Percentiles rank a stretch among this genome's conserved stretches.
Evolutionary conservation across 2,113 vertebrate species (phyloP).

Genomic region (Marmota flaviventris): DNA sequence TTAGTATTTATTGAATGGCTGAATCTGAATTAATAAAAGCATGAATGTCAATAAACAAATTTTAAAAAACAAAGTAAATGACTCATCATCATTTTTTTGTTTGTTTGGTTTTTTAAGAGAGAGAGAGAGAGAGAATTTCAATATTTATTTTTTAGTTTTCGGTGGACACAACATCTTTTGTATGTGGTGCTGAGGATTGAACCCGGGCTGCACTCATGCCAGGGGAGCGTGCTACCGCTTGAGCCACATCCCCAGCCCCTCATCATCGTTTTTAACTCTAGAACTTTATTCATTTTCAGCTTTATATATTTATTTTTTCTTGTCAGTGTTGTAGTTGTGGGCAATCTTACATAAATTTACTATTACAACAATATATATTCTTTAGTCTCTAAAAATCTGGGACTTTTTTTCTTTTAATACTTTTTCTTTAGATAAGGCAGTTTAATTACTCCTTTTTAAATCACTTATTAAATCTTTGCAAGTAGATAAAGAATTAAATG

Average conservation of each 20-base stretch:
- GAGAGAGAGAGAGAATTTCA: no score
- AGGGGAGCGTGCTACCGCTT: no score
- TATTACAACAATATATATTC: neutral
- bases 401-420: neutral
- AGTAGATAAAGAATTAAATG: slow-evolving; percentile 14
- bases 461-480: neutral
- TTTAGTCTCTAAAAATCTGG: neutral
- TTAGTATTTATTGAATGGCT: slow-evolving; percentile 10
- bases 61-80: slow-evolving; percentile 13
- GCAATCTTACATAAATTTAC: neutral
- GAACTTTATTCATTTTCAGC: neutral
- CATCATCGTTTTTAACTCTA: neutral
- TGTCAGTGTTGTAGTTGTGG: neutral
- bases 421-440: neutral
- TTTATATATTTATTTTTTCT: neutral
- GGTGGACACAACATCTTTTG: no score
- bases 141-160: no score
- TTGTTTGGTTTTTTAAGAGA: no score
- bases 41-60: neutral
- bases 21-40: slow-evolving; percentile 42
- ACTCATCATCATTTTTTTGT: neutral
- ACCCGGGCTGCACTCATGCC: no score
- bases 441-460: slow-evolving; percentile 7
- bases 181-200: no score
- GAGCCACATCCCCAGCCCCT: neutral